A percentile compares a stretch with the other conserved stretches of the same genome.
Evolutionary conservation across 2,888 invertebrate genomes (phyloP).

Genomic region (Alviniconcha strummeri): DNA sequence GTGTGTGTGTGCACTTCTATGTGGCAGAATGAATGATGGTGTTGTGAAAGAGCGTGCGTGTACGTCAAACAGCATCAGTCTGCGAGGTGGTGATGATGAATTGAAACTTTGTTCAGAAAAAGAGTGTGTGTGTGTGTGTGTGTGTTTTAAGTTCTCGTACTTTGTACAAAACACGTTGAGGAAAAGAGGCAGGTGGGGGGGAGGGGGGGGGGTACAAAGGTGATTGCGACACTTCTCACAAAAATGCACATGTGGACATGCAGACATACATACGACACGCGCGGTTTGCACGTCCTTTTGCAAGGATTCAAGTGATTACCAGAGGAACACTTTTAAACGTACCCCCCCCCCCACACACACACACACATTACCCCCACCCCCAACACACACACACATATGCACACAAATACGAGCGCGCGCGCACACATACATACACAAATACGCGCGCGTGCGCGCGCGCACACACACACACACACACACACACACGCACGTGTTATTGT

Average conservation of each 20-base stretch:
- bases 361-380: no score
- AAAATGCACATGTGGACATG: neutral
- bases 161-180: neutral
- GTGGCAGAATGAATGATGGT: neutral
- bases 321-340: no score
- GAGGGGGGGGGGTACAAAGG: neutral
- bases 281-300: no score
- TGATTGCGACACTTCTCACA: neutral
- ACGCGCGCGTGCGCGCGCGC: neutral
- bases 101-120: no score
- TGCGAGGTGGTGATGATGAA: no score
- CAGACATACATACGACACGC: no score
- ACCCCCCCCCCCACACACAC: no score
- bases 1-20: neutral
- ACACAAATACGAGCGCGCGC: neutral
- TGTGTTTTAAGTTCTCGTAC: neutral
- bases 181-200: neutral
- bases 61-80: no score
- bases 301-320: no score
- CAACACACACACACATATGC: neutral
- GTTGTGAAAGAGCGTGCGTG: neutral
- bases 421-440: conserved; percentile 10
- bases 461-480: conserved; percentile 17
- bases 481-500: neutral
- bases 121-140: neutral